A percentile compares a stretch with the other conserved stretches of the same genome.
phyloP scores from a whole-genome alignment of 2,113 vertebrate species.

The Astur gentilis region DNA sequence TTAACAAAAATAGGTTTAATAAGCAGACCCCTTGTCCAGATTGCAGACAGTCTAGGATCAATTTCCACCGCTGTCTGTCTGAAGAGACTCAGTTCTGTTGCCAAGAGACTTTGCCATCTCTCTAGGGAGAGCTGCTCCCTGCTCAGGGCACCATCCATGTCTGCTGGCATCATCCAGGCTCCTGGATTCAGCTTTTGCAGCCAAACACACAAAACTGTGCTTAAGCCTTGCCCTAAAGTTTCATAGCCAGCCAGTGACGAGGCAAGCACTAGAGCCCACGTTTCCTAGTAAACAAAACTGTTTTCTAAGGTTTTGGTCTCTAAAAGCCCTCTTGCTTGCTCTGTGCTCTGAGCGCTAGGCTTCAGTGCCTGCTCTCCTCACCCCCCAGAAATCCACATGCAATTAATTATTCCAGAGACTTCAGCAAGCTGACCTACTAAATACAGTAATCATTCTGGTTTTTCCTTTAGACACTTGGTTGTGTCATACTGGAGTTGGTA shows the following conservation, averaged over 20 bases:
- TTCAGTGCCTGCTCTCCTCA: background rate
- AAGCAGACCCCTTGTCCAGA: background rate
- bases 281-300: background rate
- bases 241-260: background rate
- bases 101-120: background rate
- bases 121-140: background rate
- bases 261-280: background rate
- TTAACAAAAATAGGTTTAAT: background rate
- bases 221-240: background rate
- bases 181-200: background rate
- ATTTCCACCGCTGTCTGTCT: background rate
- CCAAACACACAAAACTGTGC: background rate
- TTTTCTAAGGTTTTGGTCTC: background rate
- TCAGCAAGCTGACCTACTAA: background rate
- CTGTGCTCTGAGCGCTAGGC: background rate
- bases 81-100: background rate
- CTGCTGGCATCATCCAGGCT: background rate
- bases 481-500: background rate
- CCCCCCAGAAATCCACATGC: background rate
- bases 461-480: background rate
- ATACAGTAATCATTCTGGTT: background rate
- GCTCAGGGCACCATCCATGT: accelerated
- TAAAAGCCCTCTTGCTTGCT: background rate
- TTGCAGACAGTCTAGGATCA: background rate
- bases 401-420: background rate